Conservation (phyloP, 2,888 invertebrate genomes). For the Caradrina clavipalpis region DNA sequence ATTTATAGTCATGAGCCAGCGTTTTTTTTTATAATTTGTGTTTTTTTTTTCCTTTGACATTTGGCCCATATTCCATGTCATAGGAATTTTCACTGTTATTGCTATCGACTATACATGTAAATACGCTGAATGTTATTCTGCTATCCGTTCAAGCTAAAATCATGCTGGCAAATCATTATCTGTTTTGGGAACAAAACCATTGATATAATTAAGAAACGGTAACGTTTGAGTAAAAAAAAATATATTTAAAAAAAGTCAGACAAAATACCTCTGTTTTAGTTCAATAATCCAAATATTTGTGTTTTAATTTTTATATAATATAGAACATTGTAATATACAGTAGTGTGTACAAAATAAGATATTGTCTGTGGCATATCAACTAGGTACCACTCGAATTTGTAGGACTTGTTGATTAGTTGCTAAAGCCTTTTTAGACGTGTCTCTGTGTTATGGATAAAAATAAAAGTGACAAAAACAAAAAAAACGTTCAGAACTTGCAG, state of each 20-base stretch:
- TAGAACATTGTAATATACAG: constrained; percentile 65
- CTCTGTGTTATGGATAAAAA: neutral
- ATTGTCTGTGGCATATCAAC: constrained; percentile 87
- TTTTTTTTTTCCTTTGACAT: neutral
- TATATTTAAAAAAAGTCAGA: constrained; percentile 56
- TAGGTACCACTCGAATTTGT: constrained; percentile 77
- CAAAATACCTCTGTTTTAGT: constrained; percentile 68
- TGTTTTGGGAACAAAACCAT: constrained; percentile 86
- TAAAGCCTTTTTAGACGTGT: neutral
- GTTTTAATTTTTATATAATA: constrained; percentile 68
- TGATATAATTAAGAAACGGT: constrained; percentile 57
- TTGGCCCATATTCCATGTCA: constrained; percentile 68
- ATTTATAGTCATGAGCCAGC: neutral
- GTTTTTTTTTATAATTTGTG: neutral
- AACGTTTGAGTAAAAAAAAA: constrained; percentile 52
- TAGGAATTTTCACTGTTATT: constrained; percentile 69
- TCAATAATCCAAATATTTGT: constrained; percentile 69
- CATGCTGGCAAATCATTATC: constrained; percentile 78
- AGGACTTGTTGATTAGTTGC: constrained; percentile 63
- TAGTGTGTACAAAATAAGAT: constrained; percentile 78
- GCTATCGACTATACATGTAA: constrained; percentile 68
- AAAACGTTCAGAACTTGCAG: neutral
- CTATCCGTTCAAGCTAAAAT: constrained; percentile 58
- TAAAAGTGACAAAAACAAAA: neutral
- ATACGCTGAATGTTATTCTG: constrained; percentile 59